Conservation (phyloP, 2,888 invertebrate species). For the Metallyticus violacea region DNA sequence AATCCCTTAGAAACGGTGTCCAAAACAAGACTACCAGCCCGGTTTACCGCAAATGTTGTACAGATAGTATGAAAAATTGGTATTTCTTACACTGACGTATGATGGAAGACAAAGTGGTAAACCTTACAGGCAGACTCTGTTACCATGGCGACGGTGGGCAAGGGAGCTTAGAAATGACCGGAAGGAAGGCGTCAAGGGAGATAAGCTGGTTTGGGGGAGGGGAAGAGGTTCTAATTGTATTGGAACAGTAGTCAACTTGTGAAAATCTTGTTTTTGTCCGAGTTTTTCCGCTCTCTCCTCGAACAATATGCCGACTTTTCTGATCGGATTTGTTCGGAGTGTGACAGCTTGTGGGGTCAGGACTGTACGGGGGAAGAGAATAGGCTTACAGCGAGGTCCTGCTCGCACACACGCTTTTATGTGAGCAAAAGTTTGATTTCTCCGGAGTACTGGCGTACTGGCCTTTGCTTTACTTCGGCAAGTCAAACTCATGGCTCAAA, state of each 20-base stretch:
- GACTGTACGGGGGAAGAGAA: neutral
- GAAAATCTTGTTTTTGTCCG: neutral
- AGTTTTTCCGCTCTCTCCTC: neutral
- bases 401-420: neutral
- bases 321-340: constrained; percentile 14
- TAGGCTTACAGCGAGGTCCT: neutral
- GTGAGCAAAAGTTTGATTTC: neutral
- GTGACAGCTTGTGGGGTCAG: constrained; percentile 1
- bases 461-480: too few species aligned
- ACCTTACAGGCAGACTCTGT: neutral
- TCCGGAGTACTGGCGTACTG: neutral
- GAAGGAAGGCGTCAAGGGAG: neutral
- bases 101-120: too few species aligned
- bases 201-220: neutral
- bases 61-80: neutral
- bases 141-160: neutral
- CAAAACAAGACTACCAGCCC: neutral
- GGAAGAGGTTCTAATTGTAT: neutral
- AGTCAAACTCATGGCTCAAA: too few species aligned
- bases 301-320: neutral
- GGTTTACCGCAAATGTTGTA: neutral
- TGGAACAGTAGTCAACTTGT: neutral
- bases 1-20: neutral
- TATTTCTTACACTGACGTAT: too few species aligned
- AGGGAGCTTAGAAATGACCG: neutral